These are phyloP conservation scores for Cygnus buccinator DNA, from an alignment of 2,113 vertebrate genomes.

Conservation along the genomic window DNA sequence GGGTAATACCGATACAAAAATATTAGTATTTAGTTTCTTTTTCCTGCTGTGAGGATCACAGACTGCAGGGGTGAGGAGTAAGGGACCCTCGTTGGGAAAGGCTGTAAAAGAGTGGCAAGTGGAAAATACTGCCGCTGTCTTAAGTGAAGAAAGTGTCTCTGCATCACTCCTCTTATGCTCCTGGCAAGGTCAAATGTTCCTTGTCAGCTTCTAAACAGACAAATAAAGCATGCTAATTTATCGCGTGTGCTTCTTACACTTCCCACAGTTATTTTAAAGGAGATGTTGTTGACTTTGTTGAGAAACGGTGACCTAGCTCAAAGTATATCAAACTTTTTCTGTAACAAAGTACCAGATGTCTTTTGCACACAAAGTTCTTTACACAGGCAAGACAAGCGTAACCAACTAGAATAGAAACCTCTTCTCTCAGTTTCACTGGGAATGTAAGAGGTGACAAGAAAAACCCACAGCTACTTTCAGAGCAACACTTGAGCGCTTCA, in stretches of 20 bases:
- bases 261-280: background rate
- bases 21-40: background rate
- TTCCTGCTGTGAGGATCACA: background rate
- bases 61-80: background rate
- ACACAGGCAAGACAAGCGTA: background rate
- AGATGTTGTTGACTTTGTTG: background rate
- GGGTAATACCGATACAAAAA: background rate
- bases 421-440: background rate
- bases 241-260: background rate
- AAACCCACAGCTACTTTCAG: background rate
- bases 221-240: background rate
- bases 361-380: background rate
- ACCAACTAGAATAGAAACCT: conserved; percentile 3
- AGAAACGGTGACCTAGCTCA: background rate
- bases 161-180: background rate
- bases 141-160: background rate
- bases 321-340: background rate
- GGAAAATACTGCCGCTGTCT: background rate
- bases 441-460: background rate
- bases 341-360: conserved; percentile 18
- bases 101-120: background rate
- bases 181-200: background rate
- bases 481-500: background rate
- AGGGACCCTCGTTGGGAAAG: background rate
- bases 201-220: background rate